Evolutionary conservation across 1,140 invertebrate genomes (phyloP).

Genomic region (Cheumatopsyche charites): DNA sequence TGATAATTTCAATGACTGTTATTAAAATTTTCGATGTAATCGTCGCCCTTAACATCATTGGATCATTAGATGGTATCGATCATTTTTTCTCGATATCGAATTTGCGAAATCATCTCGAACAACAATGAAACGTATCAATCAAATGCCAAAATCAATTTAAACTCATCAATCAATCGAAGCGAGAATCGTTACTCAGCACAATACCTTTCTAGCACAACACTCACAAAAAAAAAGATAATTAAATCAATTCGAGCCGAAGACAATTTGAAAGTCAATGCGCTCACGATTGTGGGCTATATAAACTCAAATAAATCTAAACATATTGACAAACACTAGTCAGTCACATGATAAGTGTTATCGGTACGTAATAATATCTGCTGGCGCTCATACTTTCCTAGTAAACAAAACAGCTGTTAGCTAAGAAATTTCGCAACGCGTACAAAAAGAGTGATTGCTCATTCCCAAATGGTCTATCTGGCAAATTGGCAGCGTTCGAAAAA

Average conservation of each 20-base stretch:
- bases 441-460: neutral
- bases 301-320: too few relatives aligned
- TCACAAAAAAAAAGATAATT: too few relatives aligned
- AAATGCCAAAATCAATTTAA: constrained; percentile 1
- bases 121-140: constrained; percentile 16
- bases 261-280: too few relatives aligned
- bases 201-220: neutral
- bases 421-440: constrained; percentile 6
- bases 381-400: constrained; percentile 16
- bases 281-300: too few relatives aligned
- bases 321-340: too few relatives aligned
- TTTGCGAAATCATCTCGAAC: constrained; percentile 1
- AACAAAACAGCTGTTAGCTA: constrained; percentile 16
- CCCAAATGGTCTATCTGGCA: too few relatives aligned
- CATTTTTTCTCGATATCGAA: neutral
- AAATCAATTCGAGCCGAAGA: too few relatives aligned
- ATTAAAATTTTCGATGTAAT: too few relatives aligned
- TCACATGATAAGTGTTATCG: neutral
- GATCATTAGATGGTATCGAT: too few relatives aligned
- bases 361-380: neutral
- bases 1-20: too few relatives aligned
- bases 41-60: too few relatives aligned
- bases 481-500: too few relatives aligned
- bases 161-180: constrained; percentile 1
- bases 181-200: constrained; percentile 7